Evolutionary conservation across 1,140 invertebrate genomes (phyloP).

Genomic region (Trachelipus rathkii): DNA sequence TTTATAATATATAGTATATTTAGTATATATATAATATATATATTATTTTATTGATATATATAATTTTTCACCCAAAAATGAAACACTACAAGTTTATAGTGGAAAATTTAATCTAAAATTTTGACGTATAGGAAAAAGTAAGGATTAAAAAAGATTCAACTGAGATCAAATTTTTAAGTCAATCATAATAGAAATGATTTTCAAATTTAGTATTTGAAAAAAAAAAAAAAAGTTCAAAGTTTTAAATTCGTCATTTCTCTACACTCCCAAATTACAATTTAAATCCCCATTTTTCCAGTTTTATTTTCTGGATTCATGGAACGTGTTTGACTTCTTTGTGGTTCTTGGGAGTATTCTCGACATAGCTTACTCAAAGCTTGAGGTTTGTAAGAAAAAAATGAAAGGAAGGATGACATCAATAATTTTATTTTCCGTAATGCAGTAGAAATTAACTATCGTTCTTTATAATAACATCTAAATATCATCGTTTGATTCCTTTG

Average conservation of each 20-base stretch:
- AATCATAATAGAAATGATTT: no score
- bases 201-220: no score
- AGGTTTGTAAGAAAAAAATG: slow-evolving; percentile 60
- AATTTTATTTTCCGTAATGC: slow-evolving; percentile 30
- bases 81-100: no score
- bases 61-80: no score
- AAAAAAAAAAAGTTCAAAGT: no score
- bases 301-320: slow-evolving; percentile 99
- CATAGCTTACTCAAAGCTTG: slow-evolving; percentile 92
- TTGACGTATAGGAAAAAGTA: no score
- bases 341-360: slow-evolving; percentile 98
- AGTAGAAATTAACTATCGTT: slow-evolving; percentile 28
- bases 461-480: slow-evolving; percentile 10
- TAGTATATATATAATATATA: no score
- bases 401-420: slow-evolving; percentile 49
- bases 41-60: no score
- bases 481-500: neutral
- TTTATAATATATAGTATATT: no score
- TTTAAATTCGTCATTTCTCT: slow-evolving; percentile 12
- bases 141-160: no score
- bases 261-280: slow-evolving; percentile 17
- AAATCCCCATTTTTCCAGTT: slow-evolving; percentile 64
- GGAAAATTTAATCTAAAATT: no score
- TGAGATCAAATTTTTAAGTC: no score
- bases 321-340: slow-evolving; percentile 99